Percentiles rank a stretch among this genome's conserved stretches.
Conservation (phyloP, 2,797 vertebrate species). For the Cercopithecus diana region DNA sequence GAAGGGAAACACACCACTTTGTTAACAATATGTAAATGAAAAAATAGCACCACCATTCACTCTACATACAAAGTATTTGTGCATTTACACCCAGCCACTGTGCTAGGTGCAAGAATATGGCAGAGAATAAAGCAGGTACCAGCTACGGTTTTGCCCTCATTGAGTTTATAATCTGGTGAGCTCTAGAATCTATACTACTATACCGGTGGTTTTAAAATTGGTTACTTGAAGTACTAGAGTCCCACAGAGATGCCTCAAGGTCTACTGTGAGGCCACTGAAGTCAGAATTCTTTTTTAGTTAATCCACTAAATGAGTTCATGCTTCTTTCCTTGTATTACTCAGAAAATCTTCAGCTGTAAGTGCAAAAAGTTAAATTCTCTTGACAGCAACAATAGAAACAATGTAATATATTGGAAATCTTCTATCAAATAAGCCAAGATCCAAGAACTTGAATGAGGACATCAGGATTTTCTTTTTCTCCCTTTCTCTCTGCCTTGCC, state of each 20-base stretch:
- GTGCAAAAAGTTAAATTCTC: not conserved
- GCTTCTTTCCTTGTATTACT: not conserved
- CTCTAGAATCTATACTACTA: not conserved
- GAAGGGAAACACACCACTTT: not conserved
- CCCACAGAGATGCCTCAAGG: not conserved
- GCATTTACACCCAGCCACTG: not conserved
- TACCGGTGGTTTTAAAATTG: not conserved
- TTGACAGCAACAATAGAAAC: not conserved
- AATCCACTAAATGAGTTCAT: not conserved
- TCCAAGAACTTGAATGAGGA: not conserved
- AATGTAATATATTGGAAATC: not conserved
- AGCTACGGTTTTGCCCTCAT: accelerated
- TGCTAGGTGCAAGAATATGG: not conserved
- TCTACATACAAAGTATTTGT: not conserved
- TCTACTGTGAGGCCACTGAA: not conserved
- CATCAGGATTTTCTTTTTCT: not conserved
- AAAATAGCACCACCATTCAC: not conserved
- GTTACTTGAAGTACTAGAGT: not conserved
- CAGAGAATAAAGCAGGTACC: not conserved
- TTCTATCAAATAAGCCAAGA: not conserved
- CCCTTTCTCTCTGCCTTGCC: not conserved
- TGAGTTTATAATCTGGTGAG: not conserved
- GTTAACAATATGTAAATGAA: not conserved
- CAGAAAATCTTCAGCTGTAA: not conserved
- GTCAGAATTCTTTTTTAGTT: not conserved